Conservation (phyloP, 2,113 vertebrate species). For the Ifrita kowaldi region DNA sequence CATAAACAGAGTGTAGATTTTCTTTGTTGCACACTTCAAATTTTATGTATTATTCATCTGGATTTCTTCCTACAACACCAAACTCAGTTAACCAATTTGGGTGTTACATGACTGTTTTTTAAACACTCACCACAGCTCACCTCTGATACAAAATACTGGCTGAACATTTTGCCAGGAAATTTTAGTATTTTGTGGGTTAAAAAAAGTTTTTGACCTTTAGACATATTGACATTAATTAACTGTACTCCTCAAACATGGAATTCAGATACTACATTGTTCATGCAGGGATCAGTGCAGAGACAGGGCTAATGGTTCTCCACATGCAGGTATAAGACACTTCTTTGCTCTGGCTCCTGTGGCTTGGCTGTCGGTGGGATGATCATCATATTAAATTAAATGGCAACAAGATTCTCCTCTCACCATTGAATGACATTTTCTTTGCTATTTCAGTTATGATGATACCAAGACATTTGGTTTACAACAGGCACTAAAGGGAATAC, state of each 20-base stretch:
- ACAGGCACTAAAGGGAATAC: not conserved
- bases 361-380: not conserved
- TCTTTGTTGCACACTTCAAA: not conserved
- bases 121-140: not conserved
- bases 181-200: not conserved
- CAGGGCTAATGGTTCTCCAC: not conserved
- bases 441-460: not conserved
- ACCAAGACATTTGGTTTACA: not conserved
- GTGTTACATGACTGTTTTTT: not conserved
- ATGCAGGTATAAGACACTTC: rapidly evolving
- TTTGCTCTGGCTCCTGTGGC: not conserved
- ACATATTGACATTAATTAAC: not conserved
- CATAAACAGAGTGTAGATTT: not conserved
- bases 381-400: not conserved
- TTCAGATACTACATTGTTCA: not conserved
- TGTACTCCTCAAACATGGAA: not conserved
- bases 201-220: not conserved
- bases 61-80: not conserved
- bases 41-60: not conserved
- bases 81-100: not conserved
- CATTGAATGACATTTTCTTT: not conserved
- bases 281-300: not conserved
- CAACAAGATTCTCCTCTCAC: not conserved
- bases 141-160: not conserved
- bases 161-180: not conserved